A percentile compares a stretch with the other conserved stretches of the same genome.
Evolutionary conservation across 2,888 invertebrate species (phyloP).

Genomic region (Thysanoteuthis rhombus): DNA sequence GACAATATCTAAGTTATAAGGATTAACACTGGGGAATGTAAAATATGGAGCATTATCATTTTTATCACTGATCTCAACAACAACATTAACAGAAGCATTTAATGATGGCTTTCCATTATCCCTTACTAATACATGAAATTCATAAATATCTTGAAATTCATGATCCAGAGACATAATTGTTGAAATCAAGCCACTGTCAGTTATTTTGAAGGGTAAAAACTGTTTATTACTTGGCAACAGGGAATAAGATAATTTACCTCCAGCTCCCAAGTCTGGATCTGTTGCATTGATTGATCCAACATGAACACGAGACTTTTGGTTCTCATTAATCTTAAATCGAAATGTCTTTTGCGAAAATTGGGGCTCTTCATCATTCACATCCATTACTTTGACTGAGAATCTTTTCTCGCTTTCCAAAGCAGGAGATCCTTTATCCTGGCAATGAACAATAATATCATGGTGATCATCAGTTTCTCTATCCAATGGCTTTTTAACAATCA

Average conservation of each 20-base stretch:
- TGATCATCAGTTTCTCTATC: no score
- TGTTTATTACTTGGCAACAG: background rate
- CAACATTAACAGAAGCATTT: background rate
- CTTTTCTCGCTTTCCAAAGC: no score
- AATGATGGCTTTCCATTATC: background rate
- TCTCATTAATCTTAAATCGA: no score
- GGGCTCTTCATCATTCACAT: no score
- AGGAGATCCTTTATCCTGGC: no score
- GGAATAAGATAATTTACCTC: background rate
- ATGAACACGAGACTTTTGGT: no score
- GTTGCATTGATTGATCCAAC: no score
- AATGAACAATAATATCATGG: no score
- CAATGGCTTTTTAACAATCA: no score
- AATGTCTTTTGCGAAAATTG: no score
- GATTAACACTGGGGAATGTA: background rate
- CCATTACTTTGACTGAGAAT: no score
- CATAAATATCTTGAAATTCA: background rate
- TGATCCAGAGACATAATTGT: background rate
- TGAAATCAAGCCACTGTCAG: background rate
- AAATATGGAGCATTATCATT: slow-evolving; percentile 12
- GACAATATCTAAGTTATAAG: background rate
- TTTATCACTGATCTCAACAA: slow-evolving; percentile 12
- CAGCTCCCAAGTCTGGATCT: no score
- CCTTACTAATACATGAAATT: background rate
- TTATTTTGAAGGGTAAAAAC: background rate